Conservation (phyloP, 2,888 invertebrate species). For the Tachina grossa region DNA sequence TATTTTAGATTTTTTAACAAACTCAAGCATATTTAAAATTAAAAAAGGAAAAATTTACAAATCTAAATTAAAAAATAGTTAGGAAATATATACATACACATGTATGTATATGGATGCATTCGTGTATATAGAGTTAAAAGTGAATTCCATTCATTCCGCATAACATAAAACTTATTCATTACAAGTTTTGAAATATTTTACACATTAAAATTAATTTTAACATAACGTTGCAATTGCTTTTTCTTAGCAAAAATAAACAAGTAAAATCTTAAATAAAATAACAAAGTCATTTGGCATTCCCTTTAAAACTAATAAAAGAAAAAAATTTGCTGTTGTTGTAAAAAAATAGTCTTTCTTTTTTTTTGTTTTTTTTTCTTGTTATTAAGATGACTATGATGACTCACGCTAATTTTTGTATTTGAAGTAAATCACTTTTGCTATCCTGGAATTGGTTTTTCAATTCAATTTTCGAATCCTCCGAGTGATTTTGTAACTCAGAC, state of each 20-base stretch:
- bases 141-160: constrained; percentile 18
- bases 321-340: background rate
- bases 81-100: background rate
- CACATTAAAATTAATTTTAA: constrained; percentile 15
- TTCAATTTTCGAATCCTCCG: constrained; percentile 73
- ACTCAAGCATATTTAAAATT: constrained; percentile 14
- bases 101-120: background rate
- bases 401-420: constrained; percentile 66
- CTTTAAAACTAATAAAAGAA: constrained; percentile 49
- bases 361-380: background rate
- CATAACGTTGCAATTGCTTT: background rate
- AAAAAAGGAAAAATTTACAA: background rate
- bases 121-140: background rate
- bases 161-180: background rate
- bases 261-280: constrained; percentile 46
- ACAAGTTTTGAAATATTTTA: background rate
- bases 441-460: constrained; percentile 75
- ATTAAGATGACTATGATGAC: background rate
- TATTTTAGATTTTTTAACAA: constrained; percentile 16
- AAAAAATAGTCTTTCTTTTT: constrained; percentile 2
- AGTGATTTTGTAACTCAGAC: constrained; percentile 71
- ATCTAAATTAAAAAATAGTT: background rate
- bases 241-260: constrained; percentile 29
- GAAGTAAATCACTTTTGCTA: constrained; percentile 72
- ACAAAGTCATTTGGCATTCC: constrained; percentile 21